A percentile compares a stretch with the other conserved stretches of the same genome.
phyloP scores from a whole-genome alignment of 2,113 vertebrate genomes.

The Pollachius pollachius region DNA sequence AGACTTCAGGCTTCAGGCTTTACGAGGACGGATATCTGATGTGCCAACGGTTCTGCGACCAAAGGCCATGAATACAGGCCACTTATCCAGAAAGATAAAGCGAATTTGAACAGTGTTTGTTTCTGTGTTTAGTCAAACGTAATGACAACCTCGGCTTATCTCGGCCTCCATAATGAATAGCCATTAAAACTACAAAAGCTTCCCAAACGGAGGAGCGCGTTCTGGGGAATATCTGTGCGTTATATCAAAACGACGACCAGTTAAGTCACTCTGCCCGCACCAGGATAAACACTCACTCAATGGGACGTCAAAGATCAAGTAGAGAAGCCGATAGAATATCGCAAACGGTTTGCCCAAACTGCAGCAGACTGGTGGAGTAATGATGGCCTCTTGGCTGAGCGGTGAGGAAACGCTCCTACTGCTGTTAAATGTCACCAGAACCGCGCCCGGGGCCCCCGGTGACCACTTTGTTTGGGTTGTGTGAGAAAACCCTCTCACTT shows the following conservation, averaged over 20 bases:
- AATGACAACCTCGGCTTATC: slow-evolving; percentile 71
- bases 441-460: slow-evolving; percentile 74
- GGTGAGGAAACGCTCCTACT: slow-evolving; percentile 84
- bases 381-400: slow-evolving; percentile 83
- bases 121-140: slow-evolving; percentile 70
- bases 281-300: slow-evolving; percentile 81
- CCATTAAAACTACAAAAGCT: slow-evolving; percentile 74
- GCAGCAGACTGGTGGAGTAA: slow-evolving; percentile 81
- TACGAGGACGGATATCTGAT: slow-evolving; percentile 59
- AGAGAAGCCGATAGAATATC: slow-evolving; percentile 76
- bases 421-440: slow-evolving; percentile 85
- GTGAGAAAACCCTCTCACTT: slow-evolving; percentile 50
- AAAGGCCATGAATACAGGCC: slow-evolving; percentile 48
- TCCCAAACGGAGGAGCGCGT: slow-evolving; percentile 54
- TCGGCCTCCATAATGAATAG: slow-evolving; percentile 73
- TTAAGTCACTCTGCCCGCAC: slow-evolving; percentile 78
- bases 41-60: slow-evolving; percentile 21
- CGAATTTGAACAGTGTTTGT: slow-evolving; percentile 68
- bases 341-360: slow-evolving; percentile 80
- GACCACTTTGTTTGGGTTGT: slow-evolving; percentile 73
- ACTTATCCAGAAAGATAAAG: slow-evolving; percentile 70
- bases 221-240: slow-evolving; percentile 78
- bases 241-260: slow-evolving; percentile 72
- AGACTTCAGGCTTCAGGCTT: slow-evolving; percentile 35
- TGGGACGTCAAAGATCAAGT: slow-evolving; percentile 74